These are phyloP conservation scores for Pogonus chalceus DNA, from an alignment of 1,140 invertebrate species.

Conservation along the genomic window DNA sequence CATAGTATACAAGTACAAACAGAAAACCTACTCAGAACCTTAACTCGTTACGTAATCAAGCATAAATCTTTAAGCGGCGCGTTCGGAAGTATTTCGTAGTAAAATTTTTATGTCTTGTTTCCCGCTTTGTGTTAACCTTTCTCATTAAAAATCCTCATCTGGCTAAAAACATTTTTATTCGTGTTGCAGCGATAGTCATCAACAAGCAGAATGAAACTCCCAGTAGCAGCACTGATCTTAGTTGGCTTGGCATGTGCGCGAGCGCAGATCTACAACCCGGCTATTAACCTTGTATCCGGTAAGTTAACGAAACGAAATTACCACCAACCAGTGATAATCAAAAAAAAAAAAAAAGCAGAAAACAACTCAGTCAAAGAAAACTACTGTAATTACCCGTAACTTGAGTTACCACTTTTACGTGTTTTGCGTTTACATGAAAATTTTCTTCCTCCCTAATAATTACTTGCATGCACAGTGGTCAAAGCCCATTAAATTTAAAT, in stretches of 20 bases:
- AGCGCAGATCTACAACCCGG: background rate
- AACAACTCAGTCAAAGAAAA: too few relatives aligned
- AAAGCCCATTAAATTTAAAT: too few relatives aligned
- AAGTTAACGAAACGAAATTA: slow-evolving; percentile 1
- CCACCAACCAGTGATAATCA: background rate
- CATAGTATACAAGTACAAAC: too few relatives aligned
- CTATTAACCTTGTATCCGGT: slow-evolving; percentile 6
- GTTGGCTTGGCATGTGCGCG: background rate
- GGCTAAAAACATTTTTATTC: background rate
- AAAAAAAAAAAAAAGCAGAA: too few relatives aligned
- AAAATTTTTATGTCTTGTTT: too few relatives aligned
- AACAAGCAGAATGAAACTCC: background rate
- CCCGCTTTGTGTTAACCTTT: background rate
- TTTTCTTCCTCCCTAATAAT: too few relatives aligned
- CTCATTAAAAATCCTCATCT: slow-evolving; percentile 1
- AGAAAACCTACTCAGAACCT: too few relatives aligned
- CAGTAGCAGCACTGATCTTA: background rate
- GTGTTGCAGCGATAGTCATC: background rate
- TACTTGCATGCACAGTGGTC: too few relatives aligned
- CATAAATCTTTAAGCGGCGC: background rate
- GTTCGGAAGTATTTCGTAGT: background rate
- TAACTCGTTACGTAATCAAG: too few relatives aligned
- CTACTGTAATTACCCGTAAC: too few relatives aligned
- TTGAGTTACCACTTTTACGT: too few relatives aligned
- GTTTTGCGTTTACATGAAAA: too few relatives aligned